Base-by-base conservation (phyloP, 2,113 vertebrate species). In the Nannospalax galili region DNA sequence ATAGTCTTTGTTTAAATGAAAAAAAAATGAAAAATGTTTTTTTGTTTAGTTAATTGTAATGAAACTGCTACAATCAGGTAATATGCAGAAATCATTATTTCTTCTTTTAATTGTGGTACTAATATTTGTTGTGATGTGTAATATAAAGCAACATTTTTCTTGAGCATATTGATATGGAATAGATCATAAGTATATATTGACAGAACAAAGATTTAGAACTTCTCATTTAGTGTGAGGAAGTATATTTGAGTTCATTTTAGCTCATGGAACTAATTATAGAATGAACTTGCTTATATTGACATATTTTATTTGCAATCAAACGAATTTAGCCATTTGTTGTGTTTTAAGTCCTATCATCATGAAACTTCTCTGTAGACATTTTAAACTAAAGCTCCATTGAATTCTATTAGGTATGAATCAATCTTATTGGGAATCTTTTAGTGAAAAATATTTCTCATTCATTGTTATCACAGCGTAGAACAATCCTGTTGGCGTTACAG, bases 61-160 rank as follows among this genome's bases (percentile, higher is more conserved):
- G n/a, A 91, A 91, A 84, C 84, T 95, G 97, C 79, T 91, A 52
- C 62, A 26, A 60, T 69, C 17, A 62, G 82, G 64, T 48, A 42
- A 0, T 65, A 92, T 8, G 19, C 65, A 92, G 48, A 88, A 88
- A 94, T 97, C 96, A 48, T 85, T 89, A 14, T 45, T 28, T 92
- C 95, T 84, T 90, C 90, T 85, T 91, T 45, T 12, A 64, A 0
- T 0, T 37, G 17, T 95, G 52, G 40, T 77, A 65, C 82, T 90
- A 96, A 62, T 90, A 92, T 97, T 97, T 95, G 90, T 97, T 94
- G 84, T 12, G 65, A 52, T 96, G 24, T 70, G 75, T 95, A 97
- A 88, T 95, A 79, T 78, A 95, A 81, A 75, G 37, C 14, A 60
- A 80, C 78, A 58, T 92, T 93, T 96, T 98, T 97, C 94, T 79